Evolutionary conservation across 1,140 invertebrate species (phyloP), one percentile per base, ranked within the genome.

Genomic region (Muscidifurax raptorellus): DNA sequence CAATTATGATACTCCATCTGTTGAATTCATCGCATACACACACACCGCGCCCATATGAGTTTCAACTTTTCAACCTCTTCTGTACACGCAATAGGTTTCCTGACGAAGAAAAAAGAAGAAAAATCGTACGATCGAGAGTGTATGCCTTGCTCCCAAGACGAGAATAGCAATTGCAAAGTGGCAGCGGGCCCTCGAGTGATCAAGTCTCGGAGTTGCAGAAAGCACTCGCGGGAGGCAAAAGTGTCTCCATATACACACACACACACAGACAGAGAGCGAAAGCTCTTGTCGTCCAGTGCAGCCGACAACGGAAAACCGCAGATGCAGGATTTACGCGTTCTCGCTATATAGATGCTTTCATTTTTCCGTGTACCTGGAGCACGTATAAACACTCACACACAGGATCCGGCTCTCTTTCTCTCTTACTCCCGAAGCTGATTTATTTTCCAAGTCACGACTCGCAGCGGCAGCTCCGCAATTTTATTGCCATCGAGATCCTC

Each of bases 401-500:
- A 30, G 30, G 27, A 30, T 74, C 32, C 36, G 18, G 15, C 28
- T 40, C 36, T 66, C 22, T 28, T 32, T 52, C 18, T 52, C 47
- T 52, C 47, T 52, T 52, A 52, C 47, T 13, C 27, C 22, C 52
- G 64, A n/a, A 47, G 32, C 44, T 69, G 80, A 81, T 81, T 72
- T 81, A 81, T 81, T 81, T 72, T 81, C n/a, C 80, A 5, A 72
- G 80, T 81, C 80, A 72, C 80, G 80, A 52, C 22, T 52, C 40
- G 69, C 30, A 44, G 30, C 78, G 6, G 66, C 64, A 13, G 30
- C 6, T 32, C 72, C 40, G 80, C 69, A 80, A 81, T 81, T 81
- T 81, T 72, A 81, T 81, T 72, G 80, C 67, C 71, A 81, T 81
- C 80, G 36, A 67, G 80, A 72, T 81, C 69, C 69, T 72, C 66